These are phyloP conservation scores for Aurelia sp. DNA, from an alignment of 30 jellyfish, hydroid and myxozoan genomes.

Conservation along the genomic window DNA sequence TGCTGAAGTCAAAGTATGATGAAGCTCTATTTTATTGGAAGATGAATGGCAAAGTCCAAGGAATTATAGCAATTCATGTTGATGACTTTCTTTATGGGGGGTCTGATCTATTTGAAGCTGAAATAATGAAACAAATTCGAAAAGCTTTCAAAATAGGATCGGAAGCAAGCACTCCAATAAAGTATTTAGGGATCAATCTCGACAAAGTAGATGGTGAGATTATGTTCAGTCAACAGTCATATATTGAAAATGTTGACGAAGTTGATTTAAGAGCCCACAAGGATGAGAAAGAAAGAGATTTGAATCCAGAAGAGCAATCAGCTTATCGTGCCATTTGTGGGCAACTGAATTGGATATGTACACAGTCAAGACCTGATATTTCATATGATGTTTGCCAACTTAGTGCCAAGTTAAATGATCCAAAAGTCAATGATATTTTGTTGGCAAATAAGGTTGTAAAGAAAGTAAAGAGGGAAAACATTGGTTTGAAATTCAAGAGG, in stretches of 20 bases:
- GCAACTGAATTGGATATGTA: conserved; percentile 21
- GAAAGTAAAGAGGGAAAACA: conserved; percentile 1
- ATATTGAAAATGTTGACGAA: conserved; percentile 30
- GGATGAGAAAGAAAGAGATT: conserved; percentile 32
- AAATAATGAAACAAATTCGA: not conserved
- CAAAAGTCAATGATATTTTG: not conserved
- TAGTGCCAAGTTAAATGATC: not conserved
- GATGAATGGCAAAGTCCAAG: not conserved
- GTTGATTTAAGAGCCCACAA: conserved; percentile 24
- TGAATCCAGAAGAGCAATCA: conserved; percentile 2
- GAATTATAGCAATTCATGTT: conserved; percentile 12
- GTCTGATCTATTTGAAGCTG: conserved; percentile 16
- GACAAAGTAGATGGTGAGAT: conserved; percentile 13
- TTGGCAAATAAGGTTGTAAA: conserved; percentile 25
- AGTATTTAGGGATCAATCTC: conserved; percentile 15
- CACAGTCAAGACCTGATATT: conserved; percentile 39
- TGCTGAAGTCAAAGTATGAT: conserved; percentile 41
- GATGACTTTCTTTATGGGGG: conserved; percentile 31
- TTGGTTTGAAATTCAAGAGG: no score
- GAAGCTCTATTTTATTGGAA: conserved; percentile 12
- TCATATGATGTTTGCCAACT: conserved; percentile 11
- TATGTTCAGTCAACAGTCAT: conserved; percentile 35
- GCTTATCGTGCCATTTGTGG: conserved; percentile 9
- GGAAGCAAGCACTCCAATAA: not conserved
- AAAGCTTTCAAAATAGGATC: conserved; percentile 5